A percentile compares a stretch with the other conserved stretches of the same genome.
These are phyloP conservation scores for Pseudomyrmex pallidus DNA, from an alignment of 1,140 invertebrate genomes.

Conservation along the genomic window DNA sequence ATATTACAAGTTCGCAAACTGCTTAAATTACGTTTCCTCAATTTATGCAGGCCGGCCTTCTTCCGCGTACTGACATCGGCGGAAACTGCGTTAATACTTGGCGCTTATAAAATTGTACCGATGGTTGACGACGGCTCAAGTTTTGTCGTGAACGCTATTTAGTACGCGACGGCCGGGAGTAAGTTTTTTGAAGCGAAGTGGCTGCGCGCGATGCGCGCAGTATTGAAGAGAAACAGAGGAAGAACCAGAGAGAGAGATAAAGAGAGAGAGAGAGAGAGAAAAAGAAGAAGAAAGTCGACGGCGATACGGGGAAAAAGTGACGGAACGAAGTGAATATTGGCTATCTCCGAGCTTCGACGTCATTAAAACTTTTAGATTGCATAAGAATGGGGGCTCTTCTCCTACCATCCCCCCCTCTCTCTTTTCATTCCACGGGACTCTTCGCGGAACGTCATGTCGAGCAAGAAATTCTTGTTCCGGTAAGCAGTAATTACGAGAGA, in stretches of 20 bases:
- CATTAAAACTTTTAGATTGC: constrained; percentile 86
- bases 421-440: constrained; percentile 66
- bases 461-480: constrained; percentile 71
- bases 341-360: constrained; percentile 81
- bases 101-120: constrained; percentile 55
- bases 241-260: neutral
- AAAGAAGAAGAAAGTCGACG: constrained; percentile 54
- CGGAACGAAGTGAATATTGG: constrained; percentile 84
- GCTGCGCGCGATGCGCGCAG: constrained; percentile 23
- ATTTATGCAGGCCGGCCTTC: constrained; percentile 45
- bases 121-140: constrained; percentile 49
- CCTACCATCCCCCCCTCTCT: constrained; percentile 4
- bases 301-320: constrained; percentile 78
- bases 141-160: constrained; percentile 39
- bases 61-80: constrained; percentile 34
- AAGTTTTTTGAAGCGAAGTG: constrained; percentile 45
- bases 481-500: constrained; percentile 74
- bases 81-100: constrained; percentile 36
- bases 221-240: constrained; percentile 44
- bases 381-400: constrained; percentile 79
- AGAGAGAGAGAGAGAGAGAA: neutral
- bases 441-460: constrained; percentile 65
- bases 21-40: constrained; percentile 56
- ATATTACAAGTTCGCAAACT: constrained; percentile 54
- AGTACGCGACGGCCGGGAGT: neutral